Conservation (phyloP, 2,113 vertebrate species). For the Malaclemys terrapin region DNA sequence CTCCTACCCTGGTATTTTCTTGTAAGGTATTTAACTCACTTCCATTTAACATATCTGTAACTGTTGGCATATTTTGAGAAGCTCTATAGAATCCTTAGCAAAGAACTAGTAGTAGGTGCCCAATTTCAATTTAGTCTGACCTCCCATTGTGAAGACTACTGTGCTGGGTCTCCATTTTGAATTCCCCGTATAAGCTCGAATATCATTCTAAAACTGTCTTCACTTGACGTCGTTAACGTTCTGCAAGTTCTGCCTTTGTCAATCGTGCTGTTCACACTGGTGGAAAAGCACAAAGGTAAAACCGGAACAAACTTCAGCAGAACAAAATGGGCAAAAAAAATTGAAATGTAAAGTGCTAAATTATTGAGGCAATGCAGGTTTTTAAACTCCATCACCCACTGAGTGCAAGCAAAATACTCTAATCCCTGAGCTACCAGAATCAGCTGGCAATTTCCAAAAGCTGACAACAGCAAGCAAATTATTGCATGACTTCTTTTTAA, state of each 20-base stretch:
- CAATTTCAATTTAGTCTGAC: not conserved
- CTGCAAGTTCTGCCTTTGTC: not conserved
- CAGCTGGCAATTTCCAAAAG: constrained; percentile 58
- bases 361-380: constrained; percentile 19
- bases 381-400: constrained; percentile 14
- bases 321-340: constrained; percentile 4
- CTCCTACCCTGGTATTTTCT: not conserved
- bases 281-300: constrained; percentile 11
- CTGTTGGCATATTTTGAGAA: not conserved
- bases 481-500: constrained; percentile 10
- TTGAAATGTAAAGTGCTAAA: constrained; percentile 10
- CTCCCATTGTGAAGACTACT: not conserved
- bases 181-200: not conserved
- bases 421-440: constrained; percentile 58
- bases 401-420: constrained; percentile 50
- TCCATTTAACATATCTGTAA: not conserved
- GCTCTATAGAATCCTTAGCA: not conserved
- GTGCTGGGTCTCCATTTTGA: not conserved
- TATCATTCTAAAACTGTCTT: constrained; percentile 22
- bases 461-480: constrained; percentile 40
- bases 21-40: not conserved
- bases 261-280: not conserved
- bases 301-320: not conserved
- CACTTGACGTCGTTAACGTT: not conserved
- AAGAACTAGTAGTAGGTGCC: not conserved